These are phyloP conservation scores for Hemicordylus capensis DNA, from an alignment of 2,113 vertebrate genomes.

Conservation along the genomic window DNA sequence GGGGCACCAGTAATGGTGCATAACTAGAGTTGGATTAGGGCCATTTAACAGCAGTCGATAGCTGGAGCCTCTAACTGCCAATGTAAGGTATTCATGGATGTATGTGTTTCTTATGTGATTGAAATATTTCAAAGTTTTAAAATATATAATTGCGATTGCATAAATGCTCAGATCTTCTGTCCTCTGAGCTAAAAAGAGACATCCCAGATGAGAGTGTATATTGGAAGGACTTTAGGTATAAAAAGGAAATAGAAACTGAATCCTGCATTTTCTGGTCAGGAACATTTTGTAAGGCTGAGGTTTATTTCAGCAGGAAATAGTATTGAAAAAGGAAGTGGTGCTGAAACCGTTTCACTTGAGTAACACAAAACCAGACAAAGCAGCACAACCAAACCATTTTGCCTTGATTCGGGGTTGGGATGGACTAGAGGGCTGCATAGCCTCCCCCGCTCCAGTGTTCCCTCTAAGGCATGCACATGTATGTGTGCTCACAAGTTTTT, in stretches of 20 bases:
- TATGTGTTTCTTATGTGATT: not conserved
- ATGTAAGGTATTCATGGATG: not conserved
- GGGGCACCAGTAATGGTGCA: not conserved
- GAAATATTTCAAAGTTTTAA: not conserved
- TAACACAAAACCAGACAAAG: not conserved
- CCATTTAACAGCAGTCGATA: not conserved
- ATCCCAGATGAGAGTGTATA: not conserved
- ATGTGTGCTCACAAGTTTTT: no score
- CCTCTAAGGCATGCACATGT: no score
- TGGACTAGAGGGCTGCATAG: not conserved
- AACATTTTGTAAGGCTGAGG: not conserved
- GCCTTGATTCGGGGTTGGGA: not conserved
- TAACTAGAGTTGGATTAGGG: not conserved
- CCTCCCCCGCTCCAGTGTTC: not conserved
- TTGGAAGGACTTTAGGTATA: not conserved
- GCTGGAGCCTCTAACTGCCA: not conserved
- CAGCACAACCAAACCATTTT: not conserved
- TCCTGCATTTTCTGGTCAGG: not conserved
- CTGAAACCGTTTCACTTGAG: not conserved
- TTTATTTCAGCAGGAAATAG: not conserved
- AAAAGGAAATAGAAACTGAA: not conserved
- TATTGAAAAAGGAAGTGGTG: slow-evolving; percentile 8
- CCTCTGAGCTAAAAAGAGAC: not conserved
- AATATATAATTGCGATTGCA: not conserved
- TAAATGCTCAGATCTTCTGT: not conserved